Conservation (phyloP, 2,888 invertebrate genomes). For the Seira ritae region DNA sequence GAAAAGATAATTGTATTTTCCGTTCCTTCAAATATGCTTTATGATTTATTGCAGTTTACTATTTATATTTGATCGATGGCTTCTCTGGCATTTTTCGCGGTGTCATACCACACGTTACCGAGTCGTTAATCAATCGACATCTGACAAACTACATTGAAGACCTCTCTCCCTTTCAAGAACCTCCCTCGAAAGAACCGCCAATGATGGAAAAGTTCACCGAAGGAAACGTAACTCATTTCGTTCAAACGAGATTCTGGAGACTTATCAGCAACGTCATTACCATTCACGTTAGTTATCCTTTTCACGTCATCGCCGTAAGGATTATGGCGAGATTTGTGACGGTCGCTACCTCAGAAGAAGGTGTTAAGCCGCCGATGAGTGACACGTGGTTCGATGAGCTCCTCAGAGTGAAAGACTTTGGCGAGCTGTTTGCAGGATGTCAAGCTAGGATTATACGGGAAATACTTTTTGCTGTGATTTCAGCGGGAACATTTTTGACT, state of each 20-base stretch:
- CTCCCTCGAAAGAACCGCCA: slow-evolving; percentile 17
- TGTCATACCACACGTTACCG: slow-evolving; percentile 85
- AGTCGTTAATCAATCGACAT: slow-evolving; percentile 83
- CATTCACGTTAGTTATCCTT: slow-evolving; percentile 91
- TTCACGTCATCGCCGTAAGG: slow-evolving; percentile 93
- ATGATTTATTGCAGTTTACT: slow-evolving; percentile 78
- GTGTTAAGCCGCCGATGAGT: slow-evolving; percentile 23
- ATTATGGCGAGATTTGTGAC: slow-evolving; percentile 91
- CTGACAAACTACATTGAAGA: slow-evolving; percentile 79
- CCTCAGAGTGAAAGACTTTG: not conserved
- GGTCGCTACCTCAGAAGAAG: slow-evolving; percentile 4
- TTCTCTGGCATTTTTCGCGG: slow-evolving; percentile 92
- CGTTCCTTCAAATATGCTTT: not conserved
- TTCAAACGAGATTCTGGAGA: slow-evolving; percentile 54
- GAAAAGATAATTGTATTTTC: not conserved
- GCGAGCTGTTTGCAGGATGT: slow-evolving; percentile 38
- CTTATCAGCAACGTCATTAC: slow-evolving; percentile 59
- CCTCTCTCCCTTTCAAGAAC: slow-evolving; percentile 72
- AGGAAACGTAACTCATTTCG: slow-evolving; percentile 30
- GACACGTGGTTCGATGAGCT: slow-evolving; percentile 37
- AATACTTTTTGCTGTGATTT: slow-evolving; percentile 13
- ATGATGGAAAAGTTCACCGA: slow-evolving; percentile 29
- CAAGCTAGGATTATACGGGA: slow-evolving; percentile 23
- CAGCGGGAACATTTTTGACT: slow-evolving; percentile 3
- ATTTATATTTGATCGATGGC: slow-evolving; percentile 90